Evolutionary conservation across 2,113 vertebrate genomes (phyloP).

Genomic region (Eulemur macaco): DNA sequence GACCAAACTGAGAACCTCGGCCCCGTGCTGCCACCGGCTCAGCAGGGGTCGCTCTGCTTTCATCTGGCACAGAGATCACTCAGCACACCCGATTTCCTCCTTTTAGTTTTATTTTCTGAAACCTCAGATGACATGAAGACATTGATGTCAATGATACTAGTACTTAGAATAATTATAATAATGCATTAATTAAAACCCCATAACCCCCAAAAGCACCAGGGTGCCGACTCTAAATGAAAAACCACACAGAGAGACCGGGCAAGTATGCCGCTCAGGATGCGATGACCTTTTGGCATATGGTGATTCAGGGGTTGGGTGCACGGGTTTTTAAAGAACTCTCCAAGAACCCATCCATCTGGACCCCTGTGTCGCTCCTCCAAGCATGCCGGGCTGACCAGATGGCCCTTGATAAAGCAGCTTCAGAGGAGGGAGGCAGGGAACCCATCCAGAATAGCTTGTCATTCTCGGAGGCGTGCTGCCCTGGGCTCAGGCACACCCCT

Average conservation of each 20-base stretch:
- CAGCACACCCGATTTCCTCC: background rate
- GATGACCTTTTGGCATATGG: slow-evolving; percentile 78
- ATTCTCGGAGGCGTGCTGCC: slow-evolving; percentile 1
- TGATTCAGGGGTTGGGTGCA: slow-evolving; percentile 67
- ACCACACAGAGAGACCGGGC: slow-evolving; percentile 31
- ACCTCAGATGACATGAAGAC: background rate
- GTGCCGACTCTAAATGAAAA: background rate
- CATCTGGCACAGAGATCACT: background rate
- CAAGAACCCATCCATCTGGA: slow-evolving; percentile 82
- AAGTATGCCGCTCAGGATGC: background rate
- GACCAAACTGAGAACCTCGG: background rate
- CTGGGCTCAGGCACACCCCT: background rate
- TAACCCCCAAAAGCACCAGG: background rate
- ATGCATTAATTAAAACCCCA: slow-evolving; percentile 47
- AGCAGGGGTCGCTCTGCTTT: background rate
- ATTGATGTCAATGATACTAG: background rate
- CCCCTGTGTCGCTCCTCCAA: background rate
- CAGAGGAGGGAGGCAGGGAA: slow-evolving; percentile 47
- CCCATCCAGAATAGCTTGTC: slow-evolving; percentile 13
- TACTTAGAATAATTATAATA: slow-evolving; percentile 2
- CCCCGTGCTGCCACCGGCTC: background rate
- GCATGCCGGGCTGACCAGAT: slow-evolving; percentile 77
- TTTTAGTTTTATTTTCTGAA: background rate
- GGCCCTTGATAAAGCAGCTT: slow-evolving; percentile 74
- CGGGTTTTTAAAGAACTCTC: slow-evolving; percentile 79